Base-by-base conservation (phyloP, 2,797 vertebrate species). In the Gastrophryne carolinensis region DNA sequence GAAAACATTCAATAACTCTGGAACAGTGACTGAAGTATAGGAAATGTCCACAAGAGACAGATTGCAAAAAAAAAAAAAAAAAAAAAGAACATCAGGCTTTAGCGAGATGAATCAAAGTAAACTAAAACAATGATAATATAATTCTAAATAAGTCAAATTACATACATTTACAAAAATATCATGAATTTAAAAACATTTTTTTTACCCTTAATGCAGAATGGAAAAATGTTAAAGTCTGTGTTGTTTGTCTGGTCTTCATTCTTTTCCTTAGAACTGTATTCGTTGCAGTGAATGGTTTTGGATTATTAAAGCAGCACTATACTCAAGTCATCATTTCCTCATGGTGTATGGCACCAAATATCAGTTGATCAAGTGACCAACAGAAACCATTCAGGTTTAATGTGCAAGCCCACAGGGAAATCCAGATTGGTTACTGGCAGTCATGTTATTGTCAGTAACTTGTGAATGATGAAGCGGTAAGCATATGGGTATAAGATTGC, bases 1-100 rank as follows among this genome's bases (percentile, higher is more conserved):
- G 8, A 65, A 32, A 62, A 62, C 50, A 21, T 65, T 27, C 27
- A 65, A 17, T 3, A 65, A 26, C 29, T 65, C 50, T 9, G 41
- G 63, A 49, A 65, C 12, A 3, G 41, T 49, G 3, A 50, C 63
- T 21, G 63, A 30, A 8, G 63, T 49, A 23, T 65, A 65, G 1
- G 26, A 49, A 13, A 65, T 65, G 27, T 65, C 63, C 15, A 65
- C 63, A 12, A 80, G 71, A 35, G 74, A 80, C 1, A 78, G 39
- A 1, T 72, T 78, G 15, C 23, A 0, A 34, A 73, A 64, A 52
- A 81, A 69, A 24, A 80, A 81, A 6, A 0, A 34, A 73, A 64
- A 52, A 81, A 69, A 24, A 80, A 81, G 8, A 67, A 72, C 21
- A 73, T 68, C 39, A 70, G 66, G 23, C 34, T 69, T 32, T 79